Evolutionary conservation across 2,113 vertebrate genomes (phyloP), one percentile per base, ranked within the genome.

Genomic region (Megaleporinus macrocephalus): DNA sequence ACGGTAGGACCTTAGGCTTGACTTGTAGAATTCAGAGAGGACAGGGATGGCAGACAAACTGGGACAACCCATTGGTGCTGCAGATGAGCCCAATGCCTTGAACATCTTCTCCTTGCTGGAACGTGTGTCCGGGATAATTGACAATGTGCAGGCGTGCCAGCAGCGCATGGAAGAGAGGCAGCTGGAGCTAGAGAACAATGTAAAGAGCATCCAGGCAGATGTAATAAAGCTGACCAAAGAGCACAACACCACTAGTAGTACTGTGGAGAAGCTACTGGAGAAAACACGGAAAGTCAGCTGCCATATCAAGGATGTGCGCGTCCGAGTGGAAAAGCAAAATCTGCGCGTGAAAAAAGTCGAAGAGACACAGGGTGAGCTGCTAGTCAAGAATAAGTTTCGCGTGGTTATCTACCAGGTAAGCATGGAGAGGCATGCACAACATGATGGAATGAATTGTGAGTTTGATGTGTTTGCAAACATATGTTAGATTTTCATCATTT

Each of bases 361-460:
- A 88, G 93, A 94, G 55, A 98, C 96, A 1, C 98, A 99, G 89
- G 93, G 94, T 11, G 97, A 99, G 85, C 96, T 99, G 83, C 94
- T 99, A 78, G 95, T 91, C 87, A 99, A 97, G 91, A 99, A 97
- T 94, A 99, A 96, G 93, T 99, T 98, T 87, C 94, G 96, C 0
- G 98, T 99, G 44, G 97, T 99, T 10, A 98, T 99, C 89, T 99
- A 98, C 81, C 98, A 99, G 97, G 98, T 99, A 93, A 94, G 89
- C 20, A n/a, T 15, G 16, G 47, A 26, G 22, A 68, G 53, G 14
- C 41, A 36, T 36, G 36, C 6, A 36, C 33, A 6, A 36, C 33
- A 36, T 36, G 33, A 36, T 36, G 33, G 3, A 36, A 4, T 3
- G 41, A 44, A 44, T 1, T 44, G 5, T 11, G 5, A 1, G 5